Evolutionary conservation across 2,888 invertebrate genomes (phyloP), one percentile per base, ranked within the genome.

Genomic region (Brachycybe producta): DNA sequence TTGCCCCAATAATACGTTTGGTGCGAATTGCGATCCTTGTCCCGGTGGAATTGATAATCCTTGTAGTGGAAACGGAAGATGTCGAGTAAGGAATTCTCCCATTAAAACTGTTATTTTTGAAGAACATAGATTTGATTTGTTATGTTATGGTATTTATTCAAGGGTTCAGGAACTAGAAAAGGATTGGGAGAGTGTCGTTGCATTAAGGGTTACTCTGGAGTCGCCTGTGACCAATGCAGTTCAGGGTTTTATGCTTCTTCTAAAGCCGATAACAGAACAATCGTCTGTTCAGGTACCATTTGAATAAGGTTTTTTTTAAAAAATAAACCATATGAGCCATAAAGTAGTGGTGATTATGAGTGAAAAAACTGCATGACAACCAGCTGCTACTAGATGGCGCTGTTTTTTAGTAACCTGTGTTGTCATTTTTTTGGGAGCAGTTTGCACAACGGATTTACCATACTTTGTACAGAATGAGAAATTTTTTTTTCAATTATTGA

Each of bases 151-250:
- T n/a, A n/a, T n/a, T n/a, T n/a, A n/a, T n/a, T 32, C 32, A 32
- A 75, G 73, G 95, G 95, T 0, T 79, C 80, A 55, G 95, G 95
- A 0, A 92, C 91, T 0, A 74, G 94, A 38, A 86, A 86, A 66
- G 97, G 97, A 0, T 88, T 82, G 62, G 97, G 95, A 0, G 78
- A 81, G 54, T 97, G 97, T 64, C 69, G 75, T 13, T 97, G 95
- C 67, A 79, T 90, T 61, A 61, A 65, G 5, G 94, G 90, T 0
- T 95, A 95, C 64, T 61, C 65, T 0, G 91, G 91, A 1, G 75
- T 77, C 0, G 67, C 72, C 24, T 97, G 97, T 67, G 75, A 80
- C 48, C 68, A 74, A n/a, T 97, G 97, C 66, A 73, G 75, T 13
- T 64, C 69, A n/a, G 78, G 78, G 2, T 81, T 78, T 62, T 88